phyloP scores from a whole-genome alignment of 2,888 invertebrate genomes.

The Rhorus exstirpatorius region DNA sequence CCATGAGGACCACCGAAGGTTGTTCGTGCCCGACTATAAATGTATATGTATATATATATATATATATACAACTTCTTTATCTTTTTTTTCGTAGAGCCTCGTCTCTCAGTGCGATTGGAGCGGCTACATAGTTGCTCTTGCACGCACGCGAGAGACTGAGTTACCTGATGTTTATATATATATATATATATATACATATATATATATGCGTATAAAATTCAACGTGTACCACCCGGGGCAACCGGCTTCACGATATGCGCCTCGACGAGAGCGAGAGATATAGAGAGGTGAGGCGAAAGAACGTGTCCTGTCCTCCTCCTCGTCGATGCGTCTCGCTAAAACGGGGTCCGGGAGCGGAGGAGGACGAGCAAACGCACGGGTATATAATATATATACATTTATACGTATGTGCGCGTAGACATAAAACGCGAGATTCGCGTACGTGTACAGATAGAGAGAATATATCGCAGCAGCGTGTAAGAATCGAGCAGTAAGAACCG shows the following conservation, averaged over 20 bases:
- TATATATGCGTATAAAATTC: slow-evolving; percentile 1
- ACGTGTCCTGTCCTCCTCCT: slow-evolving; percentile 54
- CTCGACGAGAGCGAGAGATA: slow-evolving; percentile 69
- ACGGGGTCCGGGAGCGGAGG: slow-evolving; percentile 72
- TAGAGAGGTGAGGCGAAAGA: slow-evolving; percentile 36
- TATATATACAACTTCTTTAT: slow-evolving; percentile 52
- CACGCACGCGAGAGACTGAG: slow-evolving; percentile 72
- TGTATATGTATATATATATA: neutral
- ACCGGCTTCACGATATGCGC: slow-evolving; percentile 80
- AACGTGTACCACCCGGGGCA: slow-evolving; percentile 75
- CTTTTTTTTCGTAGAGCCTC: slow-evolving; percentile 65
- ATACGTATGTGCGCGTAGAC: neutral
- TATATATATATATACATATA: neutral
- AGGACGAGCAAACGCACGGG: slow-evolving; percentile 64
- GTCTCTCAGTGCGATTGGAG: slow-evolving; percentile 50
- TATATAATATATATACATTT: slow-evolving; percentile 5
- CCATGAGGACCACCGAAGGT: slow-evolving; percentile 69
- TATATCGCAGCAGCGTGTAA: slow-evolving; percentile 14
- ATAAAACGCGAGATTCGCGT: slow-evolving; percentile 37
- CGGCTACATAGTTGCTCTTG: slow-evolving; percentile 68
- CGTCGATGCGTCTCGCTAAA: slow-evolving; percentile 70
- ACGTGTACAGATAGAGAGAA: slow-evolving; percentile 34
- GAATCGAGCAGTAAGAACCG: slow-evolving; percentile 38
- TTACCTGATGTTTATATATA: slow-evolving; percentile 50
- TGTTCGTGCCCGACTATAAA: slow-evolving; percentile 25